phyloP scores from a whole-genome alignment of 2,113 vertebrate genomes.

The Glareola pratincola region DNA sequence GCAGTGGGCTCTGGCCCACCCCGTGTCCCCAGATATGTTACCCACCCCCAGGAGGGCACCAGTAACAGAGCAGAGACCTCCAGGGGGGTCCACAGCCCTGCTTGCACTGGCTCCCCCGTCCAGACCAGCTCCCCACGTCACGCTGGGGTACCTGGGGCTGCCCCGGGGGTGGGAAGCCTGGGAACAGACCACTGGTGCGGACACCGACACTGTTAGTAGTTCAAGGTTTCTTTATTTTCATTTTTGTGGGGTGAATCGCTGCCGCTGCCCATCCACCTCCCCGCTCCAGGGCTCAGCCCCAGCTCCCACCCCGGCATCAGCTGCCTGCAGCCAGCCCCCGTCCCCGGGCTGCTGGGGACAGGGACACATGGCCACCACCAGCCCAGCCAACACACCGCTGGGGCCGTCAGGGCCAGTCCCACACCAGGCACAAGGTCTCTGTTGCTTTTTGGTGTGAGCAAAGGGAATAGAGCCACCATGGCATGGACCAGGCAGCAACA shows the following conservation, averaged over 20 bases:
- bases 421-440: fast-evolving
- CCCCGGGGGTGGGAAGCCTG: not conserved
- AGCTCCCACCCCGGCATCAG: not conserved
- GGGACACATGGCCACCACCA: not conserved
- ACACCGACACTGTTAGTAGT: fast-evolving
- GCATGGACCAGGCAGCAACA: not conserved
- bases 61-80: not conserved
- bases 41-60: not conserved
- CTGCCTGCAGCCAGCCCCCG: not conserved
- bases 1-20: not conserved
- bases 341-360: not conserved
- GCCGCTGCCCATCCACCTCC: not conserved
- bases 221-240: not conserved
- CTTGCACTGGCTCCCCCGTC: not conserved
- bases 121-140: not conserved
- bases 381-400: not conserved
- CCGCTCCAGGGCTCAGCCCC: not conserved
- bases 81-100: not conserved
- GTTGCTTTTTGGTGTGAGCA: not conserved
- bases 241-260: not conserved
- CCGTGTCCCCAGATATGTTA: too few species aligned
- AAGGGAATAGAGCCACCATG: not conserved
- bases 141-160: not conserved
- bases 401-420: not conserved
- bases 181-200: fast-evolving